Conservation (phyloP, 2,797 vertebrate species). For the Austrolebias charrua region DNA sequence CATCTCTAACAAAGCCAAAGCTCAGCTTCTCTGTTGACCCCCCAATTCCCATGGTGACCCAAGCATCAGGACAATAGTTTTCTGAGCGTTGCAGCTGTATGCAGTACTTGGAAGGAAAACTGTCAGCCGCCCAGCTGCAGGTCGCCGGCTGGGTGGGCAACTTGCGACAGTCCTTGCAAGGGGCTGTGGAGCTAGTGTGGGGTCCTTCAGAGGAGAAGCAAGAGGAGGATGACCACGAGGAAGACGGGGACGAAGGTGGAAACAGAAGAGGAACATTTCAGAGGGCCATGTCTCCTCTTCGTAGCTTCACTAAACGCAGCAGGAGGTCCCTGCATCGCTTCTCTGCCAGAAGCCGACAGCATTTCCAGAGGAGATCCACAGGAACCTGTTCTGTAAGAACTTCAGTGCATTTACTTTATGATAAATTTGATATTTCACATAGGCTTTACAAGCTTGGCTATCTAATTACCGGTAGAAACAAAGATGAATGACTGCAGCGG, state of each 20-base stretch:
- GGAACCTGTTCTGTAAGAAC: conserved; percentile 76
- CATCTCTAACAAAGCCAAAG: conserved; percentile 25
- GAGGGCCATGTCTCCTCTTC: conserved; percentile 82
- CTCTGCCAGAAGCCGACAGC: conserved; percentile 81
- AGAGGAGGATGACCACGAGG: conserved; percentile 35
- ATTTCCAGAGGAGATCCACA: conserved; percentile 78
- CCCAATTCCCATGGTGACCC: conserved; percentile 51
- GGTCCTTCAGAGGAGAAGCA: conserved; percentile 38
- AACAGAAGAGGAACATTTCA: conserved; percentile 64
- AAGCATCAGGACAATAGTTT: conserved; percentile 16
- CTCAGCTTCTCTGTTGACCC: conserved; percentile 30
- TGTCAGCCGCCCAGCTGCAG: conserved; percentile 86
- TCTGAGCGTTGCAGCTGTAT: conserved; percentile 66
- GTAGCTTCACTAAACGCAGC: conserved; percentile 85
- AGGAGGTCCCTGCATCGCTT: conserved; percentile 85
- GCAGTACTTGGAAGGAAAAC: conserved; percentile 91
- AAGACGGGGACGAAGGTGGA: conserved; percentile 32
- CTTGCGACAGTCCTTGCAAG: conserved; percentile 86
- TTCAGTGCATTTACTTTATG: no score
- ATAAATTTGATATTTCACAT: not conserved
- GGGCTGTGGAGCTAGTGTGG: conserved; percentile 83
- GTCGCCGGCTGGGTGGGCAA: conserved; percentile 88
- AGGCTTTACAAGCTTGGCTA: not conserved
- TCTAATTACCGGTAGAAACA: not conserved
- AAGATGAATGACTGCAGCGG: not conserved